Evolutionary conservation across 1,140 invertebrate species (phyloP), one percentile per base, ranked within the genome.

Genomic region (Drosophila pectinifera): DNA sequence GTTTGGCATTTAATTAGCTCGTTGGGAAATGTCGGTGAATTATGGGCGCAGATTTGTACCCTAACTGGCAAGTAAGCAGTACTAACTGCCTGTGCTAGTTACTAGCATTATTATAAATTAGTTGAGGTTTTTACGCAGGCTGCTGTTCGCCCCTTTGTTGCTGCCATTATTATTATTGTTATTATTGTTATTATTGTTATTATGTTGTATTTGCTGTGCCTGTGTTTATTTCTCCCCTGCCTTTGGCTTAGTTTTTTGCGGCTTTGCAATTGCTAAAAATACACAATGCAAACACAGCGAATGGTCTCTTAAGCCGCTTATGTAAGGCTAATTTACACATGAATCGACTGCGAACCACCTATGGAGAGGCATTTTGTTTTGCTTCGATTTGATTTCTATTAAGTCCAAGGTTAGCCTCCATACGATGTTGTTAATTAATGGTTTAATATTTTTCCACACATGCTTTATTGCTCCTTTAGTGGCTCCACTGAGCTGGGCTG

Each of bases 281-380:
- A 88, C 63, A 68, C 49, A 64, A 39, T 59, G 26, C 41, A 67
- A 55, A 43, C 53, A 53, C 63, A 73, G 70, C 70, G 70, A 55
- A 49, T 49, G 45, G 42, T 54, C 53, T 42, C 41, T 88, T 89
- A 88, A 88, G 79, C 68, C 48, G 84, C 78, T 89, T 89, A 89
- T 89, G 84, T 89, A 89, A 89, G 80, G 58, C 78, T 89, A 89
- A 89, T 89, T 89, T 89, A 89, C 80, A 89, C 84, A 89, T 89
- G 84, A 89, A 84, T 89, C 84, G 84, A 80, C 65, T 53, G 56
- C 34, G 72, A 57, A 61, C 76, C 62, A 64, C 70, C 83, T 77
- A 73, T 84, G 68, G 67, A 78, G 62, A 46, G 74, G 74, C 56
- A 57, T 58, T 78, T 84, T 64, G 70, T 62, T 69, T 76, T 79